phyloP scores from a whole-genome alignment of 2,797 vertebrate genomes.

The Pseudotriccus pelzelni region DNA sequence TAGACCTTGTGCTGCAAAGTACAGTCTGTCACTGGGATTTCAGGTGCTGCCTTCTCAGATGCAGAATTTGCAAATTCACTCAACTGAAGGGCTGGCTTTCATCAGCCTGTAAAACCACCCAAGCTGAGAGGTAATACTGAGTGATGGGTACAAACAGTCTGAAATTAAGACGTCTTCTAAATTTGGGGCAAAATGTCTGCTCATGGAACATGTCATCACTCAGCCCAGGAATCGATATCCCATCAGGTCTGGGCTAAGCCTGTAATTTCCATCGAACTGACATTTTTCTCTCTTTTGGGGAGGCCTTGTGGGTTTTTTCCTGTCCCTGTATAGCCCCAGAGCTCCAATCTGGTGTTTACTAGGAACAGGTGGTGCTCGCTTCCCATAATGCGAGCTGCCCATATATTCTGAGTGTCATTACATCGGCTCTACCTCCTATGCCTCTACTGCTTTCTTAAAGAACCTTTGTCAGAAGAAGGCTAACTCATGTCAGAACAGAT shows the following conservation, averaged over 20 bases:
- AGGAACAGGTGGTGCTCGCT: slow-evolving; percentile 52
- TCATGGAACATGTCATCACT: neutral
- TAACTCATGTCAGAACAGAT: neutral
- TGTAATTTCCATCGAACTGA: neutral
- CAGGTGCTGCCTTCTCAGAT: neutral
- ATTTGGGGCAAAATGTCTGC: neutral
- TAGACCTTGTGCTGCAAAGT: neutral
- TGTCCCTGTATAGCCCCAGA: neutral
- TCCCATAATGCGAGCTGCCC: neutral
- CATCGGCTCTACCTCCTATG: neutral
- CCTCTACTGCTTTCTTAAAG: neutral
- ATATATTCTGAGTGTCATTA: neutral
- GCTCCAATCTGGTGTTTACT: slow-evolving; percentile 58
- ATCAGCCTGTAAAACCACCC: neutral
- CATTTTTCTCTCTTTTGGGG: neutral
- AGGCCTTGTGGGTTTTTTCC: neutral
- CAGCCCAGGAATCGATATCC: neutral
- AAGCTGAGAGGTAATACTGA: neutral
- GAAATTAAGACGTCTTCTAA: neutral
- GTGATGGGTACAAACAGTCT: neutral
- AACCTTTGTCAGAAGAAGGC: slow-evolving; percentile 1
- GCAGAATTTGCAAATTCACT: neutral
- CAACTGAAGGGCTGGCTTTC: neutral
- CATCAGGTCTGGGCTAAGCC: neutral
- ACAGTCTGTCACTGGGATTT: neutral